Percentiles rank a stretch among this genome's conserved stretches.
phyloP scores from a whole-genome alignment of 1,140 invertebrate genomes.

The Apolygus lucorum region DNA sequence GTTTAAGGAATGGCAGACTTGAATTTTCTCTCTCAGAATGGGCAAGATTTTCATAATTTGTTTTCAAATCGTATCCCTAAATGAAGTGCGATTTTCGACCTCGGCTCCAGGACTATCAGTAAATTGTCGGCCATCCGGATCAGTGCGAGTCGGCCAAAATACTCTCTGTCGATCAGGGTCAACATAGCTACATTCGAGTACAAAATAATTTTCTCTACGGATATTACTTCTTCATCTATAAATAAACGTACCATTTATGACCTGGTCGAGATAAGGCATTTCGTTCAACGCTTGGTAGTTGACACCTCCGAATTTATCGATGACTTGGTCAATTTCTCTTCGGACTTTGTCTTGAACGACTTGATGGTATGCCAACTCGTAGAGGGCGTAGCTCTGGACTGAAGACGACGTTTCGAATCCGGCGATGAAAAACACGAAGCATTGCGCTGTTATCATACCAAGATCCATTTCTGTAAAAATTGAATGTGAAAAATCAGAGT shows the following conservation, averaged over 20 bases:
- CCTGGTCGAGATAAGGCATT: slow-evolving; percentile 46
- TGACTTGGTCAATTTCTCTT: slow-evolving; percentile 45
- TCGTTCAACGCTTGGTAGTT: slow-evolving; percentile 48
- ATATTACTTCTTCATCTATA: too few species aligned
- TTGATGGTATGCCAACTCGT: slow-evolving; percentile 50
- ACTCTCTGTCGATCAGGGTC: too few species aligned
- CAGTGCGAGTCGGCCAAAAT: too few species aligned
- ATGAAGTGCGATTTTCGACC: too few species aligned
- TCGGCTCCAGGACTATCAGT: too few species aligned
- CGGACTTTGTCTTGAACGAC: slow-evolving; percentile 49
- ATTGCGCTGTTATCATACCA: slow-evolving; percentile 37
- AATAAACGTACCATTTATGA: slow-evolving; percentile 42
- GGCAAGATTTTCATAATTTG: too few species aligned
- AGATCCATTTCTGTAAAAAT: slow-evolving; percentile 25
- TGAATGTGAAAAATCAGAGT: too few species aligned
- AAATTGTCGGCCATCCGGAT: too few species aligned
- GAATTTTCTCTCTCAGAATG: too few species aligned
- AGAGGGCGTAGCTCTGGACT: slow-evolving; percentile 45
- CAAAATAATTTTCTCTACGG: not conserved
- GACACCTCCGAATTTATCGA: slow-evolving; percentile 41
- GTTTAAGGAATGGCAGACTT: too few species aligned
- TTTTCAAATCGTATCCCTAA: too few species aligned
- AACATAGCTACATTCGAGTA: too few species aligned
- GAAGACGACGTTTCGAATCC: slow-evolving; percentile 56
- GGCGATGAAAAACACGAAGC: slow-evolving; percentile 45